Percentiles rank a stretch among this genome's conserved stretches.
Evolutionary conservation across 2,113 vertebrate species (phyloP).

Genomic region (Nerophis ophidion): DNA sequence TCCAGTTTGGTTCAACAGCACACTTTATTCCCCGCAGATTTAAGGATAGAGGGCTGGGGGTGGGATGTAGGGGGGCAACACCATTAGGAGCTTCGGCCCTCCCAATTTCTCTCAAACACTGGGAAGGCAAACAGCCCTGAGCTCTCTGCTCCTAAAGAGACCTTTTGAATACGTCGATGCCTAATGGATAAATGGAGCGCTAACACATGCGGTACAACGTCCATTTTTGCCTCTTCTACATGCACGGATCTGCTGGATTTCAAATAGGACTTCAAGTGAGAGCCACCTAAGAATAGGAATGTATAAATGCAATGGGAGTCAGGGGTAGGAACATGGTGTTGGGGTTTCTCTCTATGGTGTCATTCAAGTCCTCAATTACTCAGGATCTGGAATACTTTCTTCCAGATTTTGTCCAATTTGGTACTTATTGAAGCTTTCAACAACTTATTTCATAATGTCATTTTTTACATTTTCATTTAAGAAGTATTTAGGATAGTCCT

Average conservation of each 20-base stretch:
- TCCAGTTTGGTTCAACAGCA: constrained; percentile 70
- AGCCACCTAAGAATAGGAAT: constrained; percentile 52
- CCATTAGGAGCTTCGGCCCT: constrained; percentile 53
- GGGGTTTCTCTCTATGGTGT: too few relatives aligned
- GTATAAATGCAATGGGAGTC: constrained; percentile 43
- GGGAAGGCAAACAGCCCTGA: constrained; percentile 64
- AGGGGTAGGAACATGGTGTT: too few relatives aligned
- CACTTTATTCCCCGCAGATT: constrained; percentile 70
- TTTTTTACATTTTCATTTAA: too few relatives aligned
- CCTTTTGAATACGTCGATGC: constrained; percentile 60
- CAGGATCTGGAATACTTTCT: too few relatives aligned
- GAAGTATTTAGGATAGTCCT: too few relatives aligned
- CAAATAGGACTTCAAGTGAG: constrained; percentile 39
- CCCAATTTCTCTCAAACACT: constrained; percentile 58
- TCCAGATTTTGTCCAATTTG: too few relatives aligned
- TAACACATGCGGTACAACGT: constrained; percentile 46
- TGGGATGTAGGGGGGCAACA: constrained; percentile 29
- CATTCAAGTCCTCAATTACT: too few relatives aligned
- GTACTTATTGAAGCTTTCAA: too few relatives aligned
- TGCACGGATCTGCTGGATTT: constrained; percentile 37
- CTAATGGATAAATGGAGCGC: constrained; percentile 54
- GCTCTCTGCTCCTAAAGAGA: constrained; percentile 55
- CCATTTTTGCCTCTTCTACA: constrained; percentile 47
- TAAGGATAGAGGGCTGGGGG: constrained; percentile 50
- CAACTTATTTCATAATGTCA: too few relatives aligned